These are phyloP conservation scores for Calephelis nemesis DNA, from an alignment of 1,140 invertebrate species.

Conservation along the genomic window DNA sequence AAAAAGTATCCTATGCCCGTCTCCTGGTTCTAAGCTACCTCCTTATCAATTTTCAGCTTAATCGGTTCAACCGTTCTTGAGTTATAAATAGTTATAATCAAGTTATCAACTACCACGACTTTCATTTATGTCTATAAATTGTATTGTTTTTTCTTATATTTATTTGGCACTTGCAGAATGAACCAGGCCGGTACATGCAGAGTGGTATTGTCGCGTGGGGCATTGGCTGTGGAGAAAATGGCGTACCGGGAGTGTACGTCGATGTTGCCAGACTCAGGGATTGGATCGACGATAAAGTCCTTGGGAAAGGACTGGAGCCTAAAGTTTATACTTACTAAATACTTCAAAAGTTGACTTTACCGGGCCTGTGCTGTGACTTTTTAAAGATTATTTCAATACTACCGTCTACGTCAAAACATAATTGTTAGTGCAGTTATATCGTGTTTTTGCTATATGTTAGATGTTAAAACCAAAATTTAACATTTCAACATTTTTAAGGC, in stretches of 20 bases:
- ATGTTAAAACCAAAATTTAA: no score
- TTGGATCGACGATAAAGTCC: slow-evolving; percentile 81
- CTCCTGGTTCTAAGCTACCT: no score
- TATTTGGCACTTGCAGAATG: slow-evolving; percentile 35
- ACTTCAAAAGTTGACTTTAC: not conserved
- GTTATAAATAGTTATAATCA: no score
- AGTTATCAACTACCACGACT: no score
- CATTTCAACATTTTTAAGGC: no score
- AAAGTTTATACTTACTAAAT: slow-evolving; percentile 26
- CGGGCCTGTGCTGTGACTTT: not conserved
- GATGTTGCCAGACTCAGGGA: slow-evolving; percentile 81
- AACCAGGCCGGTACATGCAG: slow-evolving; percentile 77
- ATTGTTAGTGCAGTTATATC: no score
- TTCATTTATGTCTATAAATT: not conserved
- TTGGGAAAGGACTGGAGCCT: slow-evolving; percentile 56
- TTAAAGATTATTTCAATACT: slow-evolving; percentile 5
- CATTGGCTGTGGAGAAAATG: slow-evolving; percentile 79
- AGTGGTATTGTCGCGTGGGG: slow-evolving; percentile 85
- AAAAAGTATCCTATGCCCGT: no score
- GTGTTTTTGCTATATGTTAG: no score
- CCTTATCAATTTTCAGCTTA: no score
- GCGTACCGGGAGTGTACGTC: slow-evolving; percentile 86
- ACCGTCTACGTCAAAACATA: not conserved
- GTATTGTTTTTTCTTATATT: not conserved
- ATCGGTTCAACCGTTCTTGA: no score